phyloP scores from a whole-genome alignment of 2,888 invertebrate genomes.

The Drosophila picticornis region DNA sequence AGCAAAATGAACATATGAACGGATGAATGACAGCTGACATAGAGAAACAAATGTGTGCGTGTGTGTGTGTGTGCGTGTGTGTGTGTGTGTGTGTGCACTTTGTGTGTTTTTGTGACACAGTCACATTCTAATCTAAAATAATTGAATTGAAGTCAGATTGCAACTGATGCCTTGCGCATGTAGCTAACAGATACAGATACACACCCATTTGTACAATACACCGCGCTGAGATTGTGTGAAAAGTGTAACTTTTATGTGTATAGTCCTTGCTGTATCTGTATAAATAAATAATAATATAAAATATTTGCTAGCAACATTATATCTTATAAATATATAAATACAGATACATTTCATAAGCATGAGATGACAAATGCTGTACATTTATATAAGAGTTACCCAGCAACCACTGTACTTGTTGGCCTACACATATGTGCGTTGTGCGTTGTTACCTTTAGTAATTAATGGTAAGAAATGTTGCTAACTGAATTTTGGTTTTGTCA shows the following conservation, averaged over 20 bases:
- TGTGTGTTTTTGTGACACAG: constrained; percentile 66
- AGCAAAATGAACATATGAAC: constrained; percentile 68
- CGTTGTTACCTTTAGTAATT: constrained; percentile 59
- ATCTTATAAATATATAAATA: not conserved
- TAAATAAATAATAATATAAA: not conserved
- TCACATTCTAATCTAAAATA: constrained; percentile 82
- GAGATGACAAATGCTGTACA: not conserved
- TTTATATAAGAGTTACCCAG: not conserved
- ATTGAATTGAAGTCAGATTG: constrained; percentile 82
- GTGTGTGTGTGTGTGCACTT: constrained; percentile 10
- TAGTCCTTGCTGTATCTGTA: constrained; percentile 1
- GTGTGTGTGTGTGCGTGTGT: constrained; percentile 26
- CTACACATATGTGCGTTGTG: constrained; percentile 52
- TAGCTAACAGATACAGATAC: constrained; percentile 45
- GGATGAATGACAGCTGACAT: constrained; percentile 80
- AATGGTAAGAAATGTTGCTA: constrained; percentile 67
- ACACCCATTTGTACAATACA: constrained; percentile 37
- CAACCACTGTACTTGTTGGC: constrained; percentile 15
- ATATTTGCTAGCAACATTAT: not conserved
- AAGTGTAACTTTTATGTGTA: constrained; percentile 49
- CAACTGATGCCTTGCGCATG: constrained; percentile 71
- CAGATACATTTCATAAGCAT: not conserved
- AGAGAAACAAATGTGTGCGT: constrained; percentile 71
- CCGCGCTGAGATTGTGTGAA: constrained; percentile 41
- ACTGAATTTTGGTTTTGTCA: constrained; percentile 73